Evolutionary conservation across 1,140 invertebrate genomes (phyloP).

Genomic region (Aphelinus atriplicis): DNA sequence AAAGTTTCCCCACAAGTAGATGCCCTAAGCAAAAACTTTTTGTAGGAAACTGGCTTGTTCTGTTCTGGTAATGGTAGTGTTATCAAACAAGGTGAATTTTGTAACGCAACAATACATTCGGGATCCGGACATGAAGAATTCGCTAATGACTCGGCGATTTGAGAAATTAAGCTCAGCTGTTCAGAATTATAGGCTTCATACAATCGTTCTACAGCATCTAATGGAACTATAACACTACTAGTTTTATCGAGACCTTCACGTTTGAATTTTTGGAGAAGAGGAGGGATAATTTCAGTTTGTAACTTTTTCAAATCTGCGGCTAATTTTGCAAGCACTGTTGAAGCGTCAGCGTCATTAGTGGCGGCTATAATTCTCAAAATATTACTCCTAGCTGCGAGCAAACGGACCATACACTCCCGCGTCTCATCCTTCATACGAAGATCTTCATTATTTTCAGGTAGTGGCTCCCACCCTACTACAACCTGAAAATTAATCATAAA

Average conservation of each 20-base stretch:
- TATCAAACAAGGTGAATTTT: constrained; percentile 48
- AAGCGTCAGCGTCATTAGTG: constrained; percentile 50
- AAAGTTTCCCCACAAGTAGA: constrained; percentile 63
- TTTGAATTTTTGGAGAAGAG: constrained; percentile 53
- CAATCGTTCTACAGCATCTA: constrained; percentile 60
- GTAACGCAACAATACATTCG: constrained; percentile 54
- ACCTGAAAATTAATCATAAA: constrained; percentile 49
- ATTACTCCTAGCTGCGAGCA: constrained; percentile 56
- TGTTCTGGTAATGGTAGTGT: constrained; percentile 51
- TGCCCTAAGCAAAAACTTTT: constrained; percentile 57
- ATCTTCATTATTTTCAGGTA: constrained; percentile 48
- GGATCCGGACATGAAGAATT: constrained; percentile 51
- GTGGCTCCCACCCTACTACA: constrained; percentile 60
- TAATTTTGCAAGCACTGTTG: constrained; percentile 49
- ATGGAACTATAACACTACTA: constrained; percentile 58
- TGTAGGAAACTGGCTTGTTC: constrained; percentile 55
- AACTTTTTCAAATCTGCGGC: constrained; percentile 52
- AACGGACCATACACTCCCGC: constrained; percentile 55
- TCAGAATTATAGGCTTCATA: constrained; percentile 58
- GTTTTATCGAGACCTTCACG: constrained; percentile 47
- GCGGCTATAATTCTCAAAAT: constrained; percentile 60
- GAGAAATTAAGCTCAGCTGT: constrained; percentile 56
- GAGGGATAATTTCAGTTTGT: constrained; percentile 52
- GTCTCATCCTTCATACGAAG: constrained; percentile 58
- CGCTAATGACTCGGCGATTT: constrained; percentile 54